Percentiles rank a stretch among this genome's conserved stretches.
Evolutionary conservation across 2,888 invertebrate genomes (phyloP).

Genomic region (Drosophila recens): DNA sequence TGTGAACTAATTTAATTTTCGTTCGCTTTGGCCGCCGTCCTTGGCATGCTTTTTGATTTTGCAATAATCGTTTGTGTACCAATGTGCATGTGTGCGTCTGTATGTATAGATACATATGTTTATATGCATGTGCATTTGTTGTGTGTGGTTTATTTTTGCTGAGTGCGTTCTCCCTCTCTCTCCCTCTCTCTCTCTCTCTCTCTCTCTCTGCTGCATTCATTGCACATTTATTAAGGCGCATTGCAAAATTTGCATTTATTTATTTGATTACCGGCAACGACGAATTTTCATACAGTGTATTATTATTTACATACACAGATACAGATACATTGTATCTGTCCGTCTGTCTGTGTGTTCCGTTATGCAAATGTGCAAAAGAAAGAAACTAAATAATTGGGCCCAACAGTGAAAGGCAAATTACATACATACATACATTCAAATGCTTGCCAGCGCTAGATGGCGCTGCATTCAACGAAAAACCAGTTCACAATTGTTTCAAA

Average conservation of each 20-base stretch:
- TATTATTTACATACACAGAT: neutral
- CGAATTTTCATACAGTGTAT: conserved; percentile 15
- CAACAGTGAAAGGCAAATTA: conserved; percentile 45
- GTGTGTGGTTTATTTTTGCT: conserved; percentile 30
- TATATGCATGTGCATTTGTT: conserved; percentile 2
- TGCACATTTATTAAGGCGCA: conserved; percentile 16
- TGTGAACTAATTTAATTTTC: conserved; percentile 71
- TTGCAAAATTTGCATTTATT: conserved; percentile 44
- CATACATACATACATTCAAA: conserved; percentile 2
- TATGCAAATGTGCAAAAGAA: conserved; percentile 43
- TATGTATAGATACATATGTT: neutral
- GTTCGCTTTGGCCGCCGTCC: conserved; percentile 62
- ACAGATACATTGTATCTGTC: conserved; percentile 4
- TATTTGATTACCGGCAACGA: conserved; percentile 15
- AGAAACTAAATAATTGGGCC: conserved; percentile 19
- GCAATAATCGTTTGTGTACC: conserved; percentile 48
- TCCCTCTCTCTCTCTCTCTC: neutral
- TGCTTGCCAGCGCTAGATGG: conserved; percentile 51
- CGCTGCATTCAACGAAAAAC: conserved; percentile 53
- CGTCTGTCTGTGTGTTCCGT: conserved; percentile 22
- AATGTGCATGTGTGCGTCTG: neutral
- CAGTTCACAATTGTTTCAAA: conserved; percentile 50
- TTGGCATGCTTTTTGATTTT: conserved; percentile 76
- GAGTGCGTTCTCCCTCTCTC: conserved; percentile 41
- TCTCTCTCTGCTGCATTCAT: conserved; percentile 20